Percentiles rank a stretch among this genome's conserved stretches.
These are phyloP conservation scores for Nixonia krombeini DNA, from an alignment of 1,140 invertebrate species.

Conservation along the genomic window DNA sequence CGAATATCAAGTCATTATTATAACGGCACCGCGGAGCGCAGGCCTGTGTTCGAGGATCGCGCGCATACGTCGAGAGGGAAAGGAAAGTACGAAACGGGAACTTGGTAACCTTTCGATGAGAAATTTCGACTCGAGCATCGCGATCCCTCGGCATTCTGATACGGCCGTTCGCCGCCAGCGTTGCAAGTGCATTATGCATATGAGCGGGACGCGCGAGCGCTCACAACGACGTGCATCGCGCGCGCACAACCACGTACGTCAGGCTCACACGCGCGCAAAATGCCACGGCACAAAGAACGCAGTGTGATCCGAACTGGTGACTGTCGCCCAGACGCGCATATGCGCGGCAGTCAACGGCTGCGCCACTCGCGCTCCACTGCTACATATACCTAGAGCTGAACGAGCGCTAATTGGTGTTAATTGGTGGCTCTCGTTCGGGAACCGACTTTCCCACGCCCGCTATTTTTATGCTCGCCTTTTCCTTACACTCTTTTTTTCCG, in stretches of 20 bases:
- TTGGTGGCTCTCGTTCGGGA: slow-evolving; percentile 55
- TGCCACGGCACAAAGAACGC: slow-evolving; percentile 21
- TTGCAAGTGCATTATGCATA: slow-evolving; percentile 39
- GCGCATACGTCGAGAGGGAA: slow-evolving; percentile 38
- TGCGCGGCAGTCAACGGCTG: slow-evolving; percentile 19
- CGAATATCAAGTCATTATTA: slow-evolving; percentile 1
- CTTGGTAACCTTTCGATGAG: slow-evolving; percentile 50
- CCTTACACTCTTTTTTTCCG: slow-evolving; percentile 20
- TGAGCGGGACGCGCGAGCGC: slow-evolving; percentile 10
- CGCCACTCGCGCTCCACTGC: slow-evolving; percentile 18
- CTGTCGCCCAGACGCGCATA: slow-evolving; percentile 29
- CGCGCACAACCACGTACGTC: not conserved
- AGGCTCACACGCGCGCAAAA: slow-evolving; percentile 1
- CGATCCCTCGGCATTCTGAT: slow-evolving; percentile 38
- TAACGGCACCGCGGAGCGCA: slow-evolving; percentile 37
- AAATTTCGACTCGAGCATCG: slow-evolving; percentile 40
- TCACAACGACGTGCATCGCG: not conserved
- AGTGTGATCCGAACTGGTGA: slow-evolving; percentile 20
- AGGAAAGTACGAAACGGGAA: slow-evolving; percentile 50
- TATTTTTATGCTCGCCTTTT: slow-evolving; percentile 50
- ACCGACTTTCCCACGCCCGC: slow-evolving; percentile 61
- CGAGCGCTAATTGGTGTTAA: slow-evolving; percentile 67
- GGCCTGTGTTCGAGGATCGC: slow-evolving; percentile 11
- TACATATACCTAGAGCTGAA: slow-evolving; percentile 54
- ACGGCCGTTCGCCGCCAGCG: slow-evolving; percentile 23